A percentile compares a stretch with the other conserved stretches of the same genome.
These are phyloP conservation scores for Meloe dianella DNA, from an alignment of 2,888 invertebrate genomes.

Conservation along the genomic window DNA sequence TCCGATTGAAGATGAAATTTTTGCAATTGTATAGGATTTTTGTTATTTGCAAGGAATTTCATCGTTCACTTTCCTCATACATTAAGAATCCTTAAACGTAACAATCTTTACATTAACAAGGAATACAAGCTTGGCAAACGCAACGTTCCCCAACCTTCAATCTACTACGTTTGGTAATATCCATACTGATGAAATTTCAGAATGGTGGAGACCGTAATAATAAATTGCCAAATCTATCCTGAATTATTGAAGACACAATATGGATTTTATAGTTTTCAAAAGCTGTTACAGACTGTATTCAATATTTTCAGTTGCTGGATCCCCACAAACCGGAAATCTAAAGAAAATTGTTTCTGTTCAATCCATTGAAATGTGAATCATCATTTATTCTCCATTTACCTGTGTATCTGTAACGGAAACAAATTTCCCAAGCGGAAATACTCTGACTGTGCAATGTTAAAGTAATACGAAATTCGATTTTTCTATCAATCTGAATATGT, in stretches of 20 bases:
- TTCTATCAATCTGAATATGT: constrained; percentile 6
- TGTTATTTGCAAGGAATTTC: too few relatives aligned
- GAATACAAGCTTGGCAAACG: too few relatives aligned
- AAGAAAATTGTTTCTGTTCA: constrained; percentile 20
- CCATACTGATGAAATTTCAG: too few relatives aligned
- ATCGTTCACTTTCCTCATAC: too few relatives aligned
- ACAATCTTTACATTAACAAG: too few relatives aligned
- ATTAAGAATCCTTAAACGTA: too few relatives aligned
- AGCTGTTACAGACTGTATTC: background rate
- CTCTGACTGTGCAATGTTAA: constrained; percentile 16
- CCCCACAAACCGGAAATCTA: constrained; percentile 16
- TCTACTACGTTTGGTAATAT: too few relatives aligned
- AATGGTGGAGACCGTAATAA: too few relatives aligned
- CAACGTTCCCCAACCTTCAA: too few relatives aligned
- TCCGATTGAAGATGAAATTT: too few relatives aligned
- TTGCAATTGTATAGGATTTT: too few relatives aligned
- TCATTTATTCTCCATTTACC: constrained; percentile 7
- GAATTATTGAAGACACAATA: background rate
- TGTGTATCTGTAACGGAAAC: constrained; percentile 18
- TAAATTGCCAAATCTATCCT: background rate
- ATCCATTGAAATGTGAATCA: constrained; percentile 23
- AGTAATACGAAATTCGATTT: constrained; percentile 17
- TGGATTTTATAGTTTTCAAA: too few relatives aligned
- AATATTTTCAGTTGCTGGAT: constrained; percentile 13
- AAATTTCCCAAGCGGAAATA: constrained; percentile 28